Base-by-base conservation (phyloP, 2,888 invertebrate genomes). In the Agrotis ipsilon region DNA sequence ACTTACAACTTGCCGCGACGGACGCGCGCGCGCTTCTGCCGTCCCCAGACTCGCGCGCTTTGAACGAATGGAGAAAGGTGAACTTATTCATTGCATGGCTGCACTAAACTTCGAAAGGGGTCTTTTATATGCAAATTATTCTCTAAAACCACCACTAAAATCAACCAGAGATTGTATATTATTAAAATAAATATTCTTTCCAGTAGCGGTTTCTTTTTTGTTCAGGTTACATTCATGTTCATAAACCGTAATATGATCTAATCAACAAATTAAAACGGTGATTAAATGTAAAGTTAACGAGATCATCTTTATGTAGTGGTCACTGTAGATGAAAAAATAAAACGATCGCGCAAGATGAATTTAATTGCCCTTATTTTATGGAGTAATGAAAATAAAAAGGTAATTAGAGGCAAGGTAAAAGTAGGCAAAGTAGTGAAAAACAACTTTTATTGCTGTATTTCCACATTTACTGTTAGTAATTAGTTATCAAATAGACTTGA, bases 181-280 rank as follows among this genome's bases (percentile, higher is more conserved):
- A 60, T 63, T 75, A 45, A 70, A 78, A 78, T 49, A 70, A 78
- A 78, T 54, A 72, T 62, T 78, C 57, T 54, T 51, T 64, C 11
- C 18, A 45, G 43, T 79, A 83, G 81, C 82, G 80, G 80, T 84
- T 52, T 19, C 6, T 65, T 78, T 75, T 73, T 76, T 72, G 57
- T 68, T 85, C 68, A 46, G 68, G 48, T 27, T 72, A 70, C 72
- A 75, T 75, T 80, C 71, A 61, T 75, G 76, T 62, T 80, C 74
- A 78, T 72, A 65, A 52, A 75, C 76, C 74, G 78, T 82, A 80
- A 78, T 68, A 72, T 84, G 86, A 84, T 86, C 48, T 84, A 81
- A 85, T 84, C 86, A 69, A 59, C 49, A 55, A 78, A 81, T 81
- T 84, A 83, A 75, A 78, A 71, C 61, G 67, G 70, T 71, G 54